Conservation (phyloP, 2,888 invertebrate genomes). For the Capitulum mitella region DNA sequence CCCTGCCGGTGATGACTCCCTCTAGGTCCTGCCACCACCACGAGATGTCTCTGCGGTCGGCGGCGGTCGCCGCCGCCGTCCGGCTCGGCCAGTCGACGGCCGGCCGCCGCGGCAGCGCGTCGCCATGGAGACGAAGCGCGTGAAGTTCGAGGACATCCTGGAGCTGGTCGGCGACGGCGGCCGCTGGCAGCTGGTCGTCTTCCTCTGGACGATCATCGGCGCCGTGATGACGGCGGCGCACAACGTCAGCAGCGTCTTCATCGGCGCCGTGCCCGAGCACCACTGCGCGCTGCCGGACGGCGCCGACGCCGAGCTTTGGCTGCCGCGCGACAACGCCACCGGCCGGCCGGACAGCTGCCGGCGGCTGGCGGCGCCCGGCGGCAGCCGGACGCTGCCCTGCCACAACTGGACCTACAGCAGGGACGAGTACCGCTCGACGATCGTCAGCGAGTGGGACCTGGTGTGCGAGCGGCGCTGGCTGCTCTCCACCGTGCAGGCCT, state of each 20-base stretch:
- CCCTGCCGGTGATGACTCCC: too few relatives aligned
- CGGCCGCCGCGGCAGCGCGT: background rate
- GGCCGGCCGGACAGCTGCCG: background rate
- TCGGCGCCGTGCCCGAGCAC: conserved; percentile 25
- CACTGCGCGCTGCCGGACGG: conserved; percentile 24
- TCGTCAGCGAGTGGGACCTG: conserved; percentile 35
- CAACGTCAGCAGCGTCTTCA: conserved; percentile 19
- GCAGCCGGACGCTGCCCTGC: conserved; percentile 23
- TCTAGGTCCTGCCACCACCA: too few relatives aligned
- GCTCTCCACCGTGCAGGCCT: conserved; percentile 33
- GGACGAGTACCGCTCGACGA: conserved; percentile 28
- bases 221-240: background rate
- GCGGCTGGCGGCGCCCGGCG: conserved; percentile 22
- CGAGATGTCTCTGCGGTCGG: background rate
- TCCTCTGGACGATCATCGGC: conserved; percentile 26
- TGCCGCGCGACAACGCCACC: conserved; percentile 3
- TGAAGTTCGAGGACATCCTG: conserved; percentile 28
- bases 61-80: background rate
- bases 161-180: conserved; percentile 27
- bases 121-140: background rate
- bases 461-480: conserved; percentile 33
- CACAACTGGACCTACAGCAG: conserved; percentile 27
- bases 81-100: background rate
- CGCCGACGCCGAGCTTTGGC: background rate
- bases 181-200: conserved; percentile 28